Conservation (phyloP, 2,113 vertebrate species). For the Haplochromis vanheusdeni region DNA sequence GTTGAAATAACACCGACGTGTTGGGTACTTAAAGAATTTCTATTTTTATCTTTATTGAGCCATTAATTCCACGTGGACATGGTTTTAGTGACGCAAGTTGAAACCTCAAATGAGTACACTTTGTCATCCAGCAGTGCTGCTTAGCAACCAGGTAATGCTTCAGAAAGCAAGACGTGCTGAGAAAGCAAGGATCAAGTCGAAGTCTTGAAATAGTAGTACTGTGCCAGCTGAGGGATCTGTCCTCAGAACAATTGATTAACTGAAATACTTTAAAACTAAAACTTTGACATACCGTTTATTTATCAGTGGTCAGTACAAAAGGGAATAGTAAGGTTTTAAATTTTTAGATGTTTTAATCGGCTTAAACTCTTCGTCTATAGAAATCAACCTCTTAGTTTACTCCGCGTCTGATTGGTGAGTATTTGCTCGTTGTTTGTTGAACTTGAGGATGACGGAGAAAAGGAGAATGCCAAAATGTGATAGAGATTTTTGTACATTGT, state of each 20-base stretch:
- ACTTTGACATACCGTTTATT: not conserved
- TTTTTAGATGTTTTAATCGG: not conserved
- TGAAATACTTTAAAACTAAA: not conserved
- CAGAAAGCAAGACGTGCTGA: not conserved
- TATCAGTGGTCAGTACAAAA: not conserved
- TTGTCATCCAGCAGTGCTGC: constrained; percentile 34
- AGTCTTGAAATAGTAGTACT: not conserved
- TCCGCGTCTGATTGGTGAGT: not conserved
- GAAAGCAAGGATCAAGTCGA: not conserved
- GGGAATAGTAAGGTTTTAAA: not conserved
- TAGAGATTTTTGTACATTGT: not conserved
- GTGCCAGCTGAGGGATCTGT: not conserved
- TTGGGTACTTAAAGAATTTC: not conserved
- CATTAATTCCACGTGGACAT: constrained; percentile 3
- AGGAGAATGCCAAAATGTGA: not conserved
- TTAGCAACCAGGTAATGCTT: constrained; percentile 56
- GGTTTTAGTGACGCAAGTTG: constrained; percentile 6
- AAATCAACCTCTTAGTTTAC: not conserved
- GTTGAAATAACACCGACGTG: not conserved
- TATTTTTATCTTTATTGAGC: constrained; percentile 24
- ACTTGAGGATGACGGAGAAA: not conserved
- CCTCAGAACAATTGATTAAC: not conserved
- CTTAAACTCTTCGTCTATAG: not conserved
- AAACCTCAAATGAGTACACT: constrained; percentile 1
- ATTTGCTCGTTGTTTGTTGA: not conserved